Evolutionary conservation across 2,113 vertebrate species (phyloP).

Genomic region (Rissa tridactyla): DNA sequence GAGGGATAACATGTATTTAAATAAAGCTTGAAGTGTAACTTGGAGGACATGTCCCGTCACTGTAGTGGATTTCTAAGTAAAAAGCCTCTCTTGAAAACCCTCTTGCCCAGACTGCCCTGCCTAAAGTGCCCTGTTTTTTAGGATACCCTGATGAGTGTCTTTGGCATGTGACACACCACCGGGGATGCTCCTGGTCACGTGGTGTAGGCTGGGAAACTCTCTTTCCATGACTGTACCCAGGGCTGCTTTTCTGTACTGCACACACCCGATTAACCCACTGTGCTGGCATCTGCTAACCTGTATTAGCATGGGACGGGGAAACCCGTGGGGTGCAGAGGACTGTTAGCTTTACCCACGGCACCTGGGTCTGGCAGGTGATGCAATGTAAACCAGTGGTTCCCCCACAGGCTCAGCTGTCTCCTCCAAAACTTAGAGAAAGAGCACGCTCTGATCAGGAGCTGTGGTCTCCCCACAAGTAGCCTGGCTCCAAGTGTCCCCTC

Average conservation of each 20-base stretch:
- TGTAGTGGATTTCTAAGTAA: background rate
- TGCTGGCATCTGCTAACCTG: background rate
- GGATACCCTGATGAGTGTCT: background rate
- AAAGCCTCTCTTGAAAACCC: background rate
- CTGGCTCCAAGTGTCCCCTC: background rate
- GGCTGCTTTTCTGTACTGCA: background rate
- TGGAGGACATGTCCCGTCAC: background rate
- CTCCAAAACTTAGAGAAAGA: background rate
- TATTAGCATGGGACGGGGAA: background rate
- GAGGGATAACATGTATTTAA: conserved; percentile 6
- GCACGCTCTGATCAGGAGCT: background rate
- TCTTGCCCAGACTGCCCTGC: background rate
- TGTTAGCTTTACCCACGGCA: background rate
- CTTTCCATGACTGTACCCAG: background rate
- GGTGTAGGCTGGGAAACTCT: background rate
- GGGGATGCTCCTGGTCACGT: background rate
- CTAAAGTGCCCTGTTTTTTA: background rate
- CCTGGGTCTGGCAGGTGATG: background rate
- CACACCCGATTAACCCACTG: background rate
- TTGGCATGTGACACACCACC: background rate
- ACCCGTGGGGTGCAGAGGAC: background rate
- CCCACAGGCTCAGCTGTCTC: background rate
- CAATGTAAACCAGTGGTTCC: background rate
- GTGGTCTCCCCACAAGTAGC: background rate
- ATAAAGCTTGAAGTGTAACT: background rate